These are phyloP conservation scores for Cryptops parisi DNA, from an alignment of 2,888 invertebrate species.

Conservation along the genomic window DNA sequence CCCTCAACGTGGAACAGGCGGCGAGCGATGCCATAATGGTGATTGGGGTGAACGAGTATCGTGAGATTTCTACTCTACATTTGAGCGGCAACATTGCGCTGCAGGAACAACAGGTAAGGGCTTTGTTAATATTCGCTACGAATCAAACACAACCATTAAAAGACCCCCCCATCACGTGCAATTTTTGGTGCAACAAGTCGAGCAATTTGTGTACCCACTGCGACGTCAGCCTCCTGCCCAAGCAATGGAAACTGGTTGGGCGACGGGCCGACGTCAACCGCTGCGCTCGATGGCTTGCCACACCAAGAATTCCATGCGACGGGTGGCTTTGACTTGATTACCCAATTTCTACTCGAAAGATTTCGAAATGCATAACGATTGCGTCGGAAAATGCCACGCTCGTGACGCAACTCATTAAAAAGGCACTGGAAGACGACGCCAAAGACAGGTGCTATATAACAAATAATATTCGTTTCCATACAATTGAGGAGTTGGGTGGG, in stretches of 20 bases:
- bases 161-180: too few relatives aligned
- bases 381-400: constrained; percentile 52
- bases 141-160: background rate
- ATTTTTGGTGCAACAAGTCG: too few relatives aligned
- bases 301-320: too few relatives aligned
- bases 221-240: too few relatives aligned
- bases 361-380: constrained; percentile 46
- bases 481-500: too few relatives aligned
- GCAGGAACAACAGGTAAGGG: constrained; percentile 43
- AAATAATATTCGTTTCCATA: background rate
- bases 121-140: background rate
- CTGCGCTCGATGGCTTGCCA: too few relatives aligned
- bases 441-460: constrained; percentile 38
- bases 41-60: constrained; percentile 76
- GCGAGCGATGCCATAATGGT: constrained; percentile 68
- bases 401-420: constrained; percentile 54
- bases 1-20: constrained; percentile 66
- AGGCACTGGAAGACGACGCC: constrained; percentile 46
- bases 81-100: constrained; percentile 57
- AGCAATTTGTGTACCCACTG: too few relatives aligned
- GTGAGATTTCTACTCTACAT: constrained; percentile 77
- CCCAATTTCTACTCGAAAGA: background rate
- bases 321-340: too few relatives aligned
- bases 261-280: too few relatives aligned
- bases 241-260: too few relatives aligned